phyloP scores from a whole-genome alignment of 2,797 vertebrate species.

The Phataginus tricuspis region DNA sequence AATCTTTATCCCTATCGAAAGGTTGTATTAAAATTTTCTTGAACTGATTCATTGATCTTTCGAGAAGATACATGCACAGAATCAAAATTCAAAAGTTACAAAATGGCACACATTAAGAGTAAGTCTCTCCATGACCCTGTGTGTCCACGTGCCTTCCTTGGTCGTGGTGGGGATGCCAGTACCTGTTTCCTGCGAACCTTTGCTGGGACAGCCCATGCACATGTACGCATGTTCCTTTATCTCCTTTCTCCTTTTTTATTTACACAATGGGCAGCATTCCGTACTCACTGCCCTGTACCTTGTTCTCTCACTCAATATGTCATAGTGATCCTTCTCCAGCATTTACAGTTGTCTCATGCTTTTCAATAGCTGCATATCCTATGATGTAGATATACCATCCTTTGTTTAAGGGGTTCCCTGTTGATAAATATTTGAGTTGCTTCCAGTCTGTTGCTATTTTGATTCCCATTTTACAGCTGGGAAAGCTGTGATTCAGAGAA shows the following conservation, averaged over 20 bases:
- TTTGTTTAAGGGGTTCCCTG: not conserved
- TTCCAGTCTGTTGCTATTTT: slow-evolving; percentile 11
- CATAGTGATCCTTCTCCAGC: not conserved
- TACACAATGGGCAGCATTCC: not conserved
- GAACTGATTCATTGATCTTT: slow-evolving; percentile 27
- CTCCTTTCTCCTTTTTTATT: not conserved
- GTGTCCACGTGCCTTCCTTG: not conserved
- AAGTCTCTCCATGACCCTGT: not conserved
- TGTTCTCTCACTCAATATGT: not conserved
- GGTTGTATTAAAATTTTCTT: not conserved
- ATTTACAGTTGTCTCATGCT: not conserved
- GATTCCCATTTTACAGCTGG: slow-evolving; percentile 30
- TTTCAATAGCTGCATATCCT: not conserved
- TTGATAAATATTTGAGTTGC: not conserved
- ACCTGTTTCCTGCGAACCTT: not conserved
- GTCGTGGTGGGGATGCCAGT: not conserved
- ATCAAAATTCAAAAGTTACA: not conserved
- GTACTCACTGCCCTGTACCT: not conserved
- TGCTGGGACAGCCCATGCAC: not conserved
- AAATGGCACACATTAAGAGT: not conserved
- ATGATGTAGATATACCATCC: not conserved
- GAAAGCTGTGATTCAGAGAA: slow-evolving; percentile 28
- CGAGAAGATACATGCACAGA: not conserved
- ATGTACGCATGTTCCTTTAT: not conserved
- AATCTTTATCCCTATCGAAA: slow-evolving; percentile 13